Conservation (phyloP, 2,113 vertebrate genomes). For the Clarias gariepinus region DNA sequence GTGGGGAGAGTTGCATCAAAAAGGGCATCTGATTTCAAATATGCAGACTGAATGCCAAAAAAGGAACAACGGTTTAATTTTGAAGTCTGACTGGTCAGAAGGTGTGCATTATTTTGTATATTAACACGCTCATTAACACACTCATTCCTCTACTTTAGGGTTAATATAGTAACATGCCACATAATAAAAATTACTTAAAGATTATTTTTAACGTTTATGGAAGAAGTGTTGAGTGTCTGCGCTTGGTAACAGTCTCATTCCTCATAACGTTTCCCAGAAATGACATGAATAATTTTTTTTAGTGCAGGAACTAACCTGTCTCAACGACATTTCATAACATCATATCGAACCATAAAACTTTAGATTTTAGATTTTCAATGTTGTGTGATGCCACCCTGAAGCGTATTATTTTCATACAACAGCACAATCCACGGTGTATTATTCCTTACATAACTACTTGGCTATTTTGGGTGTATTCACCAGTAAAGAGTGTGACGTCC, state of each 20-base stretch:
- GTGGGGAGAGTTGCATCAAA: too few relatives aligned
- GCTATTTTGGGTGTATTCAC: background rate
- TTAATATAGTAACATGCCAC: background rate
- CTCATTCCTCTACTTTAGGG: too few relatives aligned
- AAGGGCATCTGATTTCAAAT: too few relatives aligned
- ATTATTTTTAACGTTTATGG: background rate
- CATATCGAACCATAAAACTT: background rate
- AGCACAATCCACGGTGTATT: background rate
- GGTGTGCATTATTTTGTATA: background rate
- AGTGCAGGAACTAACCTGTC: background rate
- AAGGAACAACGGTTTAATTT: background rate
- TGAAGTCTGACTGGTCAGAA: background rate
- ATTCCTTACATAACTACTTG: constrained; percentile 15
- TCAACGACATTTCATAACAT: background rate
- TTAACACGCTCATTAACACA: too few relatives aligned
- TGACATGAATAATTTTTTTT: too few relatives aligned
- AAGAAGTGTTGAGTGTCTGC: background rate
- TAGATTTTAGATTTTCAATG: background rate
- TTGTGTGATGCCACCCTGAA: background rate
- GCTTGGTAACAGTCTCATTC: background rate
- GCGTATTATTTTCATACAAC: background rate
- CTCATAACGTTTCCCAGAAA: background rate
- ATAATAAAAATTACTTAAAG: too few relatives aligned
- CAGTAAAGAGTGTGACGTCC: constrained; percentile 2
- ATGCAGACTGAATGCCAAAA: too few relatives aligned